Evolutionary conservation across 2,888 invertebrate genomes (phyloP), one percentile per base, ranked within the genome.

Genomic region (Bruchidius siliquastri): DNA sequence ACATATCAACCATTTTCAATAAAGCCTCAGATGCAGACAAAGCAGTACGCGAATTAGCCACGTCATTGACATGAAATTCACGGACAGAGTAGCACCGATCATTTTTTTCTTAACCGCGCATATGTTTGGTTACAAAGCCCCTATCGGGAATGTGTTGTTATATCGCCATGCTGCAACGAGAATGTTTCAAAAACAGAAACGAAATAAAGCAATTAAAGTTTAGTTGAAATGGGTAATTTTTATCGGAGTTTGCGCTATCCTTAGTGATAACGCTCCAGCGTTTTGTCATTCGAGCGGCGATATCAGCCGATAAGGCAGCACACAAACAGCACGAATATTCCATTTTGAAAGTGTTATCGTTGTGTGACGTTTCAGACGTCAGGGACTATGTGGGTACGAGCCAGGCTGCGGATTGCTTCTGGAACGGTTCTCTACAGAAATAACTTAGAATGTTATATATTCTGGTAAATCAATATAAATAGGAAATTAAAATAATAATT

Each of bases 291-390:
- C 83, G 81, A 81, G 80, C 81, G 79, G 80, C 81, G 83, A 83
- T 83, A 83, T 83, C 83, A 75, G 78, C 70, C 80, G 85, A 84
- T 84, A 84, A 83, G 82, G 78, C 80, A 80, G 81, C 80, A 82
- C 49, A 49, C 84, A 84, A 85, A 85, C 84, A 85, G 85, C 86
- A 86, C 85, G 85, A 86, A 86, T 85, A 85, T 86, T 86, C 86
- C 86, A 86, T 86, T 86, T 86, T 85, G 85, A 84, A 86, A 83
- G 81, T 82, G 83, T 84, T 85, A 86, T 86, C 86, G 84, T 82
- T 78, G 83, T 49, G 49, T 49, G 49, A 49, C 49, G 49, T 13
- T 49, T 49, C 18, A 83, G 83, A 82, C 83, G 83, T 83, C 83
- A 71, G 66, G 22, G 68, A 68, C 22, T 2, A 22, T 68, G 21